Base-by-base conservation (phyloP, 2,888 invertebrate species). In the Cenopis cana region DNA sequence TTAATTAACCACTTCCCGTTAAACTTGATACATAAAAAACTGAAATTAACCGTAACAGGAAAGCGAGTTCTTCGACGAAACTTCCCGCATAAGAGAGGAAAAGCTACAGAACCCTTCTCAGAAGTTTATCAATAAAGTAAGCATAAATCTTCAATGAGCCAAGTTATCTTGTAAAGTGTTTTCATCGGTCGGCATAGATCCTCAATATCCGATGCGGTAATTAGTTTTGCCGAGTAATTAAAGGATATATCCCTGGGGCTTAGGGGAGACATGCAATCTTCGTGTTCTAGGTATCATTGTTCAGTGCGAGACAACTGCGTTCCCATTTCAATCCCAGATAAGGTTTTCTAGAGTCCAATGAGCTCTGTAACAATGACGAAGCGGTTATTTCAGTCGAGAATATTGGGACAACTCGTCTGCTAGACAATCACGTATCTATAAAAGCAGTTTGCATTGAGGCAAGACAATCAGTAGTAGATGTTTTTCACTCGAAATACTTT, bases 11-110 rank as follows among this genome's bases (percentile, higher is more conserved):
- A 66, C 82, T 83, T 24, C 83, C 80, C 82, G 82, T 77, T 74
- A 72, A 85, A 85, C 80, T 87, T 85, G 81, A 75, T 80, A 81
- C 84, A 82, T 85, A 85, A 84, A 86, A 69, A 84, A 81, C 80
- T 77, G 81, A 82, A 86, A 87, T 87, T 85, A 86, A 81, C 84
- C 82, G 82, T 83, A 85, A 82, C 81, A 83, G 76, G 83, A 82
- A 84, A 85, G 84, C 82, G 81, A 85, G 82, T 79, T 81, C 78
- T 75, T 74, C 75, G 77, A 74, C 65, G 59, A 74, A 83, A 83
- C 78, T 85, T 75, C 76, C 66, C 68, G 62, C 68, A 46, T n/a
- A 46, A 46, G 46, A 46, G 6, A 46, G 73, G 74, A 75, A 79
- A 78, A 78, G 76, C 77, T 77, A 73, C 76, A 76, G 75, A 79